These are phyloP conservation scores for Boulengeromyrus knoepffleri DNA, from an alignment of 2,113 vertebrate genomes.

Conservation along the genomic window DNA sequence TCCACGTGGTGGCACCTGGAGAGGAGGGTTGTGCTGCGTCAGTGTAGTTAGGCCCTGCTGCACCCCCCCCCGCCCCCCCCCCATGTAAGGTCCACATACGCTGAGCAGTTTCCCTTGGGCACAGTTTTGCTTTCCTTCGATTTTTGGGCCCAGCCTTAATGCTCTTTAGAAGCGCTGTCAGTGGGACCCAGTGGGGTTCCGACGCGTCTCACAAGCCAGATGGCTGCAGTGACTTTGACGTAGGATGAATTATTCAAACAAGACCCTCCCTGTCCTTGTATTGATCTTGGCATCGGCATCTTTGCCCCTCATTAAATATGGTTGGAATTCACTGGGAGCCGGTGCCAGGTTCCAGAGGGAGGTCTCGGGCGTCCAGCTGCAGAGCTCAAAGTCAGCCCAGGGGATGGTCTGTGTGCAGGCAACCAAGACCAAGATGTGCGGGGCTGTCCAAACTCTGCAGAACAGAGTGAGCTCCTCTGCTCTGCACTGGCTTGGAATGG, in stretches of 20 bases:
- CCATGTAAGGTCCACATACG: neutral
- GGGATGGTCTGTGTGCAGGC: neutral
- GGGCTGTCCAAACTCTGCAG: neutral
- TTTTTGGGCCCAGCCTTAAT: neutral
- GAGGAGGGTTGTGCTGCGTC: neutral
- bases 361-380: neutral
- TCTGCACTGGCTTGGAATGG: neutral
- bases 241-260: slow-evolving; percentile 7
- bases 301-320: slow-evolving; percentile 11
- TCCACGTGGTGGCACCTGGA: neutral
- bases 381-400: neutral
- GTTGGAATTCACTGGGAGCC: slow-evolving; percentile 23
- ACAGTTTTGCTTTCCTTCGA: neutral
- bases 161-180: slow-evolving; percentile 12
- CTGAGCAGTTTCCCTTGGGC: neutral
- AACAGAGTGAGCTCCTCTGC: neutral
- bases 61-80: neutral
- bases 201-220: slow-evolving; percentile 10
- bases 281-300: slow-evolving; percentile 25
- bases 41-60: neutral
- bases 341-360: neutral
- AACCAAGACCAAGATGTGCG: neutral
- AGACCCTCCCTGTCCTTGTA: slow-evolving; percentile 23
- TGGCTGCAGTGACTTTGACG: slow-evolving; percentile 16
- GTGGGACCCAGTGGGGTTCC: slow-evolving; percentile 12